Conservation (phyloP, 2,888 invertebrate species). For the Heteropelma amictum region DNA sequence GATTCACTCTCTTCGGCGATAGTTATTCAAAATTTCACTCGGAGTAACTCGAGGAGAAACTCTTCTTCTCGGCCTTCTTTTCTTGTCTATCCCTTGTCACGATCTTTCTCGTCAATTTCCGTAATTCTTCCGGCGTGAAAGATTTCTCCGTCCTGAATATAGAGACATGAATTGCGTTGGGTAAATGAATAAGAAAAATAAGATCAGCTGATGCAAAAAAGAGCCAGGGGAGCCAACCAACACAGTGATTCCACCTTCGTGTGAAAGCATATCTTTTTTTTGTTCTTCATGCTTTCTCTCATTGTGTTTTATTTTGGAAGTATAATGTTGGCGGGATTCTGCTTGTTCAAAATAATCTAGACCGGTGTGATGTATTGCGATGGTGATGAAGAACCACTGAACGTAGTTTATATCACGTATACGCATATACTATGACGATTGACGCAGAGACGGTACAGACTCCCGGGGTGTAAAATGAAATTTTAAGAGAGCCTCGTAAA, state of each 20-base stretch:
- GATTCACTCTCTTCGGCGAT: constrained; percentile 26
- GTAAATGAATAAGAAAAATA: background rate
- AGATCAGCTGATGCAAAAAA: constrained; percentile 1
- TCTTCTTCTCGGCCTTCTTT: background rate
- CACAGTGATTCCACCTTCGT: background rate
- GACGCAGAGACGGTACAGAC: constrained; percentile 36
- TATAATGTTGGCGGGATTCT: constrained; percentile 3
- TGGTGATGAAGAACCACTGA: constrained; percentile 40
- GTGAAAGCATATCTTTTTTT: constrained; percentile 10
- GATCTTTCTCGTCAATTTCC: constrained; percentile 21
- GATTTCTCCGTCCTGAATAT: constrained; percentile 6
- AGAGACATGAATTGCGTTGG: constrained; percentile 22
- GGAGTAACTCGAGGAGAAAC: background rate
- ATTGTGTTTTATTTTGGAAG: constrained; percentile 11
- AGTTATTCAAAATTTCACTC: constrained; percentile 34
- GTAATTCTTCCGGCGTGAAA: constrained; percentile 10
- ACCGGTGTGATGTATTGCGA: constrained; percentile 43
- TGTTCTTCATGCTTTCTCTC: constrained; percentile 13
- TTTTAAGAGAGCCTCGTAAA: constrained; percentile 46
- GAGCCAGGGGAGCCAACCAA: constrained; percentile 8
- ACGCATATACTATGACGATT: background rate
- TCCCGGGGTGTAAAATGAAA: constrained; percentile 45
- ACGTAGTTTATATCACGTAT: constrained; percentile 22
- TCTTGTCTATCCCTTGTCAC: constrained; percentile 4
- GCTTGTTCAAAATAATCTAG: background rate